Evolutionary conservation across 2,797 vertebrate species (phyloP).

Genomic region (Hyperoplus immaculatus): DNA sequence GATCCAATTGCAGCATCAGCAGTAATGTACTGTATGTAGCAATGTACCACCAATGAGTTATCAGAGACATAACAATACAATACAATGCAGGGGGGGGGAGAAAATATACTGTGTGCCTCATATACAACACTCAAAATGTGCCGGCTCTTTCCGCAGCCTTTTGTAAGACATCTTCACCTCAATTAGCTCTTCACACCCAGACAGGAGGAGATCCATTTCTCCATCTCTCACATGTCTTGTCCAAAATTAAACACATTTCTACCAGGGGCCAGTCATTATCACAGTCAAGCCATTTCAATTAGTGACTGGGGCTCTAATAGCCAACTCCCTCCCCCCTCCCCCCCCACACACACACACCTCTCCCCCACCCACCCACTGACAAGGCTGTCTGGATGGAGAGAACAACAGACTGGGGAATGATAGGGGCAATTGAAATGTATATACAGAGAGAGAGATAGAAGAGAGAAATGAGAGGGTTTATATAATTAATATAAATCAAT

Average conservation of each 20-base stretch:
- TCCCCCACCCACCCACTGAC: slow-evolving; percentile 36
- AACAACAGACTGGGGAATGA: slow-evolving; percentile 42
- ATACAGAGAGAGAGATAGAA: slow-evolving; percentile 37
- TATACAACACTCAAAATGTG: slow-evolving; percentile 11
- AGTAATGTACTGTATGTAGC: too few relatives aligned
- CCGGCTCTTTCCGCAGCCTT: slow-evolving; percentile 18
- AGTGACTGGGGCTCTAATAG: slow-evolving; percentile 70
- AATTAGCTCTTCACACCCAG: slow-evolving; percentile 55
- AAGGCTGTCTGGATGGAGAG: slow-evolving; percentile 61
- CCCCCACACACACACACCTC: too few relatives aligned
- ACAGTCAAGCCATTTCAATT: slow-evolving; percentile 75
- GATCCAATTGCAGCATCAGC: slow-evolving; percentile 1
- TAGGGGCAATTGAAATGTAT: slow-evolving; percentile 52
- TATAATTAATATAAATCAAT: too few relatives aligned
- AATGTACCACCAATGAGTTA: slow-evolving; percentile 5
- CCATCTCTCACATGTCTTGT: slow-evolving; percentile 52
- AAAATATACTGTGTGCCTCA: slow-evolving; percentile 4
- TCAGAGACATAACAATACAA: slow-evolving; percentile 31
- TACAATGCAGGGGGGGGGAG: slow-evolving; percentile 14
- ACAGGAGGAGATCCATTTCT: slow-evolving; percentile 47
- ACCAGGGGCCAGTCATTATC: slow-evolving; percentile 57
- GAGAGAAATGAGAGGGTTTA: too few relatives aligned
- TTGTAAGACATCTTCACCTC: slow-evolving; percentile 55
- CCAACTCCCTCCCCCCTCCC: slow-evolving; percentile 25
- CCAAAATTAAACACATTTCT: slow-evolving; percentile 53